Evolutionary conservation across 2,888 invertebrate species (phyloP), one percentile per base, ranked within the genome.

Genomic region (Acleris cristana): DNA sequence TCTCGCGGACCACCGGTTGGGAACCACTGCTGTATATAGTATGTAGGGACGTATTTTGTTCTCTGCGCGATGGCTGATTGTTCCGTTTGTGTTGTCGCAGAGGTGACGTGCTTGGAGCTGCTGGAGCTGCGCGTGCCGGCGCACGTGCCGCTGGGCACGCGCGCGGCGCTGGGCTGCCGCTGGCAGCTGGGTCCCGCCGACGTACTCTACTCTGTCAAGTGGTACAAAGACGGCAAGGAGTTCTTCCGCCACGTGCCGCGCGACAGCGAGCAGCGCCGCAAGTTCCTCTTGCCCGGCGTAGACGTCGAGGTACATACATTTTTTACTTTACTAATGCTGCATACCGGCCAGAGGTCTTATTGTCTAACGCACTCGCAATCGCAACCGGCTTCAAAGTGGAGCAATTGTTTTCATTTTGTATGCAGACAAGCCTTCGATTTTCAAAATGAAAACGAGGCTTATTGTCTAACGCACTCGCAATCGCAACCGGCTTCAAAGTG

Each of bases 201-300:
- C 85, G 95, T 95, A 59, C 93, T 97, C 57, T 98, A 97, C 88
- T 97, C 97, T 44, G 97, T 97, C 79, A 97, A 97, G 91, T 98
- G 97, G 97, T 97, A 97, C 93, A 97, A 97, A 85, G 97, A 97
- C 84, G 97, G 97, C 73, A 95, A 96, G 86, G 97, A 97, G 90
- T 97, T 97, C 93, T 97, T 96, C 93, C 94, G 97, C 71, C 97
- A 95, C 88, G 96, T 97, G 74, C 97, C 97, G 21, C 93, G 96
- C 63, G 97, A 97, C 86, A 94, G 94, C 81, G 97, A 97, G 69
- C 96, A 96, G 2, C 95, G 96, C 51, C 95, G 96, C 87, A 95
- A 96, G 78, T 97, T 97, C 85, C 93, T 94, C 62, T 90, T 97
- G 75, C 96, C 96, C 0, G 97, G 97, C 74, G 96, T 98, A 68